Evolutionary conservation across 2,113 vertebrate species (phyloP).

Genomic region (Semnornis frantzii): DNA sequence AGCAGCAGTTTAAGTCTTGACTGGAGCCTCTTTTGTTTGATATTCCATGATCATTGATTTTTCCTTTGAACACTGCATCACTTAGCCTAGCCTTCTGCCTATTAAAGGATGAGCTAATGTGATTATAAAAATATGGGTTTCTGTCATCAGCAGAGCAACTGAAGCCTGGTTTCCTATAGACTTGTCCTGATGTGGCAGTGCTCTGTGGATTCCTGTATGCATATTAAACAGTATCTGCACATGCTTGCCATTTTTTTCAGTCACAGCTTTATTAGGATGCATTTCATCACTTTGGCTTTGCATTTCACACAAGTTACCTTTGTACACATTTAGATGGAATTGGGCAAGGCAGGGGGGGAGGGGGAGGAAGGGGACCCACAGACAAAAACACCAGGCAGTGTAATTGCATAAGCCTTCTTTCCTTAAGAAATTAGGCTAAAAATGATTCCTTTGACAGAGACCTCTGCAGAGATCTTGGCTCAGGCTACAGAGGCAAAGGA

Average conservation of each 20-base stretch:
- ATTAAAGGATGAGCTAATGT: conserved; percentile 9
- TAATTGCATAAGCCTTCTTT: not conserved
- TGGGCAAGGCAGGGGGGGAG: not conserved
- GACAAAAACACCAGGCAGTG: not conserved
- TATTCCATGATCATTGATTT: conserved; percentile 14
- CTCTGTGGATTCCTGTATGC: not conserved
- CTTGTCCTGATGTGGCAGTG: not conserved
- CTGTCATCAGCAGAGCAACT: conserved; percentile 24
- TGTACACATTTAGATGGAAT: conserved; percentile 32
- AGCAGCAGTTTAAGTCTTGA: conserved; percentile 23
- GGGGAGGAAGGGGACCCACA: not conserved
- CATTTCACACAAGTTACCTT: conserved; percentile 3
- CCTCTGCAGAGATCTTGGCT: not conserved
- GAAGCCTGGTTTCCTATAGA: conserved; percentile 13
- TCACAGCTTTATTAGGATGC: not conserved
- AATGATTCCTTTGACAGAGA: conserved; percentile 1
- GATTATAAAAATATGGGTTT: not conserved
- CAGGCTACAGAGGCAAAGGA: not conserved
- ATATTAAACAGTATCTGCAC: not conserved
- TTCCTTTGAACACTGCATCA: conserved; percentile 33
- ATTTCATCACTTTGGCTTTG: not conserved
- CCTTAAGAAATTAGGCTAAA: conserved; percentile 15
- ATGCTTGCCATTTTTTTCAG: not conserved
- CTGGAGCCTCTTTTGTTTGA: conserved; percentile 30
- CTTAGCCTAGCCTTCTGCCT: conserved; percentile 10